A percentile compares a stretch with the other conserved stretches of the same genome.
phyloP scores from a whole-genome alignment of 1,140 invertebrate species.

The Neuroterus valhalla region DNA sequence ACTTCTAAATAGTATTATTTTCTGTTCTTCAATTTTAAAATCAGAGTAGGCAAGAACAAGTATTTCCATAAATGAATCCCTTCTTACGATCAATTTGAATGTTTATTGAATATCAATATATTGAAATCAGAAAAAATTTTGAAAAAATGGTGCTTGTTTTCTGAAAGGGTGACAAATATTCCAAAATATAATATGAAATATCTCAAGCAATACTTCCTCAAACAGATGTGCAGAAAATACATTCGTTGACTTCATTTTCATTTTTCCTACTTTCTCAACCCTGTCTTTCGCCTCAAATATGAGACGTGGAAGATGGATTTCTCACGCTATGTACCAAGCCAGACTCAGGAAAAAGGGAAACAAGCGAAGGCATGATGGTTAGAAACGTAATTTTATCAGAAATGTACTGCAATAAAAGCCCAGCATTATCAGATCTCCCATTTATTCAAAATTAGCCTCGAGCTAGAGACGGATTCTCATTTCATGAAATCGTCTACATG shows the following conservation, averaged over 20 bases:
- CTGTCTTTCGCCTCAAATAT: neutral
- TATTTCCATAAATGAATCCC: too few relatives aligned
- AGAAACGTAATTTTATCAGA: slow-evolving; percentile 7
- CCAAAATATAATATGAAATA: too few relatives aligned
- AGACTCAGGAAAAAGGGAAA: neutral
- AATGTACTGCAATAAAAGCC: neutral
- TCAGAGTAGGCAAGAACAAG: too few relatives aligned
- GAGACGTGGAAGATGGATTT: neutral
- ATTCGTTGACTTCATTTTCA: neutral
- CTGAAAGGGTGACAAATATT: too few relatives aligned
- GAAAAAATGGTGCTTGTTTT: too few relatives aligned
- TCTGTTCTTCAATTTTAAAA: too few relatives aligned
- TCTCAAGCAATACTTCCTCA: too few relatives aligned
- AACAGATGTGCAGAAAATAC: too few relatives aligned
- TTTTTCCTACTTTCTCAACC: neutral
- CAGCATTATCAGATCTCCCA: neutral
- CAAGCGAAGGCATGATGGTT: neutral
- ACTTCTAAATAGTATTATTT: too few relatives aligned
- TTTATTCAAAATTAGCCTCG: slow-evolving; percentile 5
- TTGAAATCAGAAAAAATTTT: too few relatives aligned
- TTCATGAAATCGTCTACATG: neutral
- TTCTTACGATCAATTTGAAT: too few relatives aligned
- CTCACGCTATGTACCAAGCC: neutral
- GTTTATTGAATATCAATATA: too few relatives aligned
- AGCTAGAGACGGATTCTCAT: neutral